Conservation (phyloP, 2,888 invertebrate genomes). For the Drosophila crucigera region DNA sequence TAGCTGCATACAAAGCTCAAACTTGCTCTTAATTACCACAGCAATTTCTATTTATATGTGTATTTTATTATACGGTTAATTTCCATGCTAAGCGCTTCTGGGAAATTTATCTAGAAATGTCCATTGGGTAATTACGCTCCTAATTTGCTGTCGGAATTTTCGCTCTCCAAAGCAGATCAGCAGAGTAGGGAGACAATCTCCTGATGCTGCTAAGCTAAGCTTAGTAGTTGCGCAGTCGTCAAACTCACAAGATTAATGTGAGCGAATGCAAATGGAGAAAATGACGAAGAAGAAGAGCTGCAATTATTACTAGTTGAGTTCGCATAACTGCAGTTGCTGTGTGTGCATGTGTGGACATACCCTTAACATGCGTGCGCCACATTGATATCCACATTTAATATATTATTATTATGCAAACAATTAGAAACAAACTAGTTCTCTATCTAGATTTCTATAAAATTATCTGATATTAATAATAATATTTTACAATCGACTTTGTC, state of each 20-base stretch:
- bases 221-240: not conserved
- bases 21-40: not conserved
- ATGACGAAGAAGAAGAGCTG: not conserved
- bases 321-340: too few relatives aligned
- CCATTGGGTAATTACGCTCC: not conserved
- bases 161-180: not conserved
- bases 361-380: not conserved
- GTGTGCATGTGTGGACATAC: too few relatives aligned
- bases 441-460: not conserved
- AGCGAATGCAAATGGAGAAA: not conserved
- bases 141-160: not conserved
- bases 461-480: not conserved
- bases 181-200: not conserved
- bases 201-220: not conserved
- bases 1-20: not conserved
- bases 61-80: not conserved
- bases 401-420: not conserved
- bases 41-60: not conserved
- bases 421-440: too few relatives aligned
- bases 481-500: rapidly evolving
- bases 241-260: not conserved
- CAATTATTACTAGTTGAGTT: not conserved
- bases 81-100: not conserved
- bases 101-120: not conserved
- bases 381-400: not conserved